A percentile compares a stretch with the other conserved stretches of the same genome.
phyloP scores from a whole-genome alignment of 1,140 invertebrate genomes.

The Cotesia typhae region DNA sequence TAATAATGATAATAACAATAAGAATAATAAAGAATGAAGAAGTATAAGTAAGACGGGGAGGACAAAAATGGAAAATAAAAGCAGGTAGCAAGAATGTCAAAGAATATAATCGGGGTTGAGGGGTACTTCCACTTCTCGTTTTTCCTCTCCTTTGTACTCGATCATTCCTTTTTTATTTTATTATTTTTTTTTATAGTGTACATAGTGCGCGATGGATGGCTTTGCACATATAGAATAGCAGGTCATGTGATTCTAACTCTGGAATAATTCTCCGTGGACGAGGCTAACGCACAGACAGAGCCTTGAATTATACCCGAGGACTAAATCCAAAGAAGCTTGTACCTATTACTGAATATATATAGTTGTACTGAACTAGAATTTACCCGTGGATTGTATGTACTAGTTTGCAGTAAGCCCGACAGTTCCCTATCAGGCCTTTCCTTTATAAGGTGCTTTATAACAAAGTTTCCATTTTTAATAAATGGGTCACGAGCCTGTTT shows the following conservation, averaged over 20 bases:
- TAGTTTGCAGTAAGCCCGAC: neutral
- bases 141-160: constrained; percentile 3
- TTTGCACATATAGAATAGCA: constrained; percentile 18
- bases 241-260: constrained; percentile 10
- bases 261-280: constrained; percentile 6
- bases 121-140: constrained; percentile 11
- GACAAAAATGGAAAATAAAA: constrained; percentile 10
- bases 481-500: constrained; percentile 23
- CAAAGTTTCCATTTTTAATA: constrained; percentile 12
- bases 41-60: constrained; percentile 10
- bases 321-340: neutral
- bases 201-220: constrained; percentile 15
- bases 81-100: constrained; percentile 21
- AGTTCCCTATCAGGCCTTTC: neutral
- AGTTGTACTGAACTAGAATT: too few relatives aligned
- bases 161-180: constrained; percentile 13
- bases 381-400: too few relatives aligned
- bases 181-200: neutral
- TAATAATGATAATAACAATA: too few relatives aligned
- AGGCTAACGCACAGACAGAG: too few relatives aligned
- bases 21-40: constrained; percentile 7
- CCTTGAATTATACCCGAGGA: neutral
- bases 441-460: constrained; percentile 9
- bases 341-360: neutral
- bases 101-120: constrained; percentile 18